phyloP scores from a whole-genome alignment of 2,113 vertebrate genomes.

The Girardinichthys multiradiatus region DNA sequence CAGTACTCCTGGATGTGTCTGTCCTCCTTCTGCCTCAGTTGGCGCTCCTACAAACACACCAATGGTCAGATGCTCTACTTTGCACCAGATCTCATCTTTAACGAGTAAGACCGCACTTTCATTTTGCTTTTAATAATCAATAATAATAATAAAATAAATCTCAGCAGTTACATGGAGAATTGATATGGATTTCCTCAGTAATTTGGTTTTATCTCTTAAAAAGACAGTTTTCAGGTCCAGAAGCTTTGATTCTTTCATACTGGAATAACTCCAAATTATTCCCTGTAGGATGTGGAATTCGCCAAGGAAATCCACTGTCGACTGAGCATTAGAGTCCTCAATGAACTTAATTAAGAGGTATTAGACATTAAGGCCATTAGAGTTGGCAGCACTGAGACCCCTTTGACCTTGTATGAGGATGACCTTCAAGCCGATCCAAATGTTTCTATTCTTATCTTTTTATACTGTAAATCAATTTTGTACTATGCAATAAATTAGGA shows the following conservation, averaged over 20 bases:
- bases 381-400: slow-evolving; percentile 2
- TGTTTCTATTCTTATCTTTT: background rate
- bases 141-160: background rate
- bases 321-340: background rate
- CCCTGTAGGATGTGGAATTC: background rate
- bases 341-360: background rate
- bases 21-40: slow-evolving; percentile 98
- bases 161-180: background rate
- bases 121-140: background rate
- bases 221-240: background rate
- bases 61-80: slow-evolving; percentile 99
- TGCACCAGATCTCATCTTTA: slow-evolving; percentile 97
- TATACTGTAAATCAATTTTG: background rate
- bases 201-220: background rate
- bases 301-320: background rate
- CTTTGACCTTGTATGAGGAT: background rate
- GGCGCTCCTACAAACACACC: slow-evolving; percentile 99
- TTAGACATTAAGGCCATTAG: slow-evolving; percentile 14
- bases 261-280: background rate
- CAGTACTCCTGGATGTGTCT: slow-evolving; percentile 99
- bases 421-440: background rate
- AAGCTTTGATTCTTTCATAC: background rate
- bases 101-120: slow-evolving; percentile 89
- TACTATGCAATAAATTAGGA: background rate
- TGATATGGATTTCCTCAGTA: background rate